phyloP scores from a whole-genome alignment of 2,797 vertebrate genomes.

The Helarctos malayanus region DNA sequence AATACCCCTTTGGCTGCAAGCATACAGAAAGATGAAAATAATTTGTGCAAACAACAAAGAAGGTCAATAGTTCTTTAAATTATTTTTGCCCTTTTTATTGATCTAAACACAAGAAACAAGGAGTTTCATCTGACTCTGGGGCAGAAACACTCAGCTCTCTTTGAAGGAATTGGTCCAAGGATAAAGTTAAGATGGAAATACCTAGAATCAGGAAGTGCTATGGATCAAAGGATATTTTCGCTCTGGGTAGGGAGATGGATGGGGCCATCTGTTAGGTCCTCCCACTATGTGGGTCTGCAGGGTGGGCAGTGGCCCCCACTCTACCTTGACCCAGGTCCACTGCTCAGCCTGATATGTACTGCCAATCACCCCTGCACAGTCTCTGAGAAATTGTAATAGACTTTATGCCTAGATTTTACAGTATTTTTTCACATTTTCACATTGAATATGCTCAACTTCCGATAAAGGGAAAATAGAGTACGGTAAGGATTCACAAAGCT shows the following conservation, averaged over 20 bases:
- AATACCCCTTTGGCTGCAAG: constrained; percentile 5
- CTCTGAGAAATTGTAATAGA: neutral
- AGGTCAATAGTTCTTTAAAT: neutral
- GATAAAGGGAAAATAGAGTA: neutral
- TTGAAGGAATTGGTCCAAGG: constrained; percentile 25
- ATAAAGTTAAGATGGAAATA: neutral
- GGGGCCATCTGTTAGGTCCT: accelerated
- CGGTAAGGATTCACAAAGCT: neutral
- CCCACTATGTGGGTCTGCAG: accelerated
- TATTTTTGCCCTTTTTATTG: constrained; percentile 34
- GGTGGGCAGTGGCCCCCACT: too few species aligned
- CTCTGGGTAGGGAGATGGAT: neutral
- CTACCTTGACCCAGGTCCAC: neutral
- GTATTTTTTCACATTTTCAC: neutral
- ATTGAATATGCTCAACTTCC: neutral
- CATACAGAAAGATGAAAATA: constrained; percentile 58
- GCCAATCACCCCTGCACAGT: neutral
- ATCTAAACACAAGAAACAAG: constrained; percentile 58
- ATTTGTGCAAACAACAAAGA: constrained; percentile 25
- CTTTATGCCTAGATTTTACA: neutral
- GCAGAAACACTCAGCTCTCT: neutral
- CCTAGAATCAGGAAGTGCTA: neutral
- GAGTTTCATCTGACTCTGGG: neutral
- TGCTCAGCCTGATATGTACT: neutral
- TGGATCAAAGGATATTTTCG: neutral